A percentile compares a stretch with the other conserved stretches of the same genome.
phyloP scores from a whole-genome alignment of 2,888 invertebrate species.

The Epirrhoe tristata region DNA sequence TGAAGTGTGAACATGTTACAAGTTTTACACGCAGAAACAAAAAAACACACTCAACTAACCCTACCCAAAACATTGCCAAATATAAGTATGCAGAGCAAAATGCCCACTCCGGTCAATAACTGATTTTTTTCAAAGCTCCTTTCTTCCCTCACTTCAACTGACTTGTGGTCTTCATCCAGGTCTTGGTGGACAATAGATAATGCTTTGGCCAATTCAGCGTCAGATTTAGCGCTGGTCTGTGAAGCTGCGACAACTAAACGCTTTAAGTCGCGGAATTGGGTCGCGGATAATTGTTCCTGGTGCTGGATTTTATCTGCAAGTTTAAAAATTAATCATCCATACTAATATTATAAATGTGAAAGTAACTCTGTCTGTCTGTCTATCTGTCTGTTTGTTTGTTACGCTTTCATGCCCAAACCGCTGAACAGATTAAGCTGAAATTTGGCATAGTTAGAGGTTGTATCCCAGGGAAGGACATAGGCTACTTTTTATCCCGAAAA shows the following conservation, averaged over 20 bases:
- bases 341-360: no score
- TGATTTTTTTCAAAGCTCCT: slow-evolving; percentile 65
- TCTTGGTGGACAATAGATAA: slow-evolving; percentile 74
- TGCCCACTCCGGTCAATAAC: slow-evolving; percentile 68
- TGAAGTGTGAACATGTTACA: background rate
- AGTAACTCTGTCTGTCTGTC: no score
- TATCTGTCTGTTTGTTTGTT: no score
- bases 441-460: no score
- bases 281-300: slow-evolving; percentile 67
- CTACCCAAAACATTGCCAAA: slow-evolving; percentile 72
- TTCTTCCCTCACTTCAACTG: slow-evolving; percentile 47
- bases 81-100: slow-evolving; percentile 67
- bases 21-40: background rate
- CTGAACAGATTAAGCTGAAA: no score
- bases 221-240: slow-evolving; percentile 71
- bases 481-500: no score
- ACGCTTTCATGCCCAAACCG: no score
- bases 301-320: slow-evolving; percentile 71
- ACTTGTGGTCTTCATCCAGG: slow-evolving; percentile 66
- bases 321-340: no score
- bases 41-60: slow-evolving; percentile 61
- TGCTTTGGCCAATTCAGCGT: slow-evolving; percentile 71
- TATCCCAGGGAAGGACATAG: no score
- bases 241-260: slow-evolving; percentile 67
- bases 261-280: slow-evolving; percentile 70